These are phyloP conservation scores for Etheostoma nigrum DNA, from an alignment of 2,797 vertebrate species.

Conservation along the genomic window DNA sequence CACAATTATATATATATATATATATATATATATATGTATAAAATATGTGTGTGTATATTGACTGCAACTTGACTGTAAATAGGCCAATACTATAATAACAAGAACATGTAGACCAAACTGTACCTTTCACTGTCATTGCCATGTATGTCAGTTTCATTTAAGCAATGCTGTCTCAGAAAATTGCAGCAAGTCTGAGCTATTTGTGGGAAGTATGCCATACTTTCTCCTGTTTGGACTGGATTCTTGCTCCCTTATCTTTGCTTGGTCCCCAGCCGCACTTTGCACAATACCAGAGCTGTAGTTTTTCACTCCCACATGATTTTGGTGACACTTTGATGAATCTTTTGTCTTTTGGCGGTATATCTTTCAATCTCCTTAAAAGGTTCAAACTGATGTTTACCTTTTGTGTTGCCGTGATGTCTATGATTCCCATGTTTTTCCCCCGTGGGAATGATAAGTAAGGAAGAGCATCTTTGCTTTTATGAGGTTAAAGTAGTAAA, in stretches of 20 bases:
- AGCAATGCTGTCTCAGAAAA: conserved; percentile 22
- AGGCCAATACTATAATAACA: background rate
- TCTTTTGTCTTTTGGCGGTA: conserved; percentile 53
- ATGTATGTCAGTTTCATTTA: conserved; percentile 19
- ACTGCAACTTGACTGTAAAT: background rate
- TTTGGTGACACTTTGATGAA: conserved; percentile 69
- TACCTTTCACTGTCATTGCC: background rate
- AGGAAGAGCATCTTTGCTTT: conserved; percentile 39
- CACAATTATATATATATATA: too few species aligned
- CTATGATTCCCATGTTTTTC: conserved; percentile 17
- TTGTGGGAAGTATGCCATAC: conserved; percentile 49
- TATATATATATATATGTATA: too few species aligned
- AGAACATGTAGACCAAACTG: background rate
- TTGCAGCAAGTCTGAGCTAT: conserved; percentile 24
- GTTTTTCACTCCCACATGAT: conserved; percentile 64
- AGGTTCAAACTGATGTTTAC: conserved; percentile 52
- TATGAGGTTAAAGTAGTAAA: conserved; percentile 25
- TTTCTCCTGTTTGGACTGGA: conserved; percentile 52
- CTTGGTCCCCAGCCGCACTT: conserved; percentile 43
- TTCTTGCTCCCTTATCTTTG: conserved; percentile 55
- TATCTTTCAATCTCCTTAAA: conserved; percentile 49
- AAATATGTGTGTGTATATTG: background rate
- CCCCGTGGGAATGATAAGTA: conserved; percentile 26
- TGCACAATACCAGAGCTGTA: conserved; percentile 37
- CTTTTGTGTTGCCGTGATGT: conserved; percentile 31